phyloP scores from a whole-genome alignment of 2,113 vertebrate genomes.

The Excalfactoria chinensis region DNA sequence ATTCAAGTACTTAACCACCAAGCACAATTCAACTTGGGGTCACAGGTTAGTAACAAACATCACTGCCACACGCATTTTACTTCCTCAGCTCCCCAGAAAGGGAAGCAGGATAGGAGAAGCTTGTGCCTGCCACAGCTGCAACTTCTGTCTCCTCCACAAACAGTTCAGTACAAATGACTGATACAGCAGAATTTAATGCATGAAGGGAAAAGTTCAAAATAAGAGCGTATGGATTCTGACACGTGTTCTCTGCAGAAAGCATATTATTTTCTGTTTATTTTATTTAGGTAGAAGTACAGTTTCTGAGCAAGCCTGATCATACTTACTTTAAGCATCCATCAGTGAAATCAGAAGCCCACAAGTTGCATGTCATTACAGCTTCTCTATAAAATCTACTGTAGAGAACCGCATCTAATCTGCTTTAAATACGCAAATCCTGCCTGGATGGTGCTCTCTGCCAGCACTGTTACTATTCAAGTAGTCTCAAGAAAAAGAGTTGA shows the following conservation, averaged over 20 bases:
- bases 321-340: neutral
- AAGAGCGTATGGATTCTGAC: neutral
- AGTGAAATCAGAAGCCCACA: neutral
- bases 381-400: neutral
- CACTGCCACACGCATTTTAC: neutral
- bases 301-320: neutral
- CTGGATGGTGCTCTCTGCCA: neutral
- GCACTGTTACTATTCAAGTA: neutral
- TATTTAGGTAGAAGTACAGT: neutral
- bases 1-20: neutral
- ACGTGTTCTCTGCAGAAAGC: neutral
- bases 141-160: neutral
- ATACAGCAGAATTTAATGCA: neutral
- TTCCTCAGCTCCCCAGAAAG: neutral
- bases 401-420: neutral
- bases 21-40: neutral
- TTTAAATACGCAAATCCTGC: neutral
- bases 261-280: neutral
- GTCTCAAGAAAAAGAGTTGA: neutral
- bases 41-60: neutral
- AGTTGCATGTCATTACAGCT: neutral
- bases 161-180: neutral
- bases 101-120: neutral
- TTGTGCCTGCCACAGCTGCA: fast-evolving
- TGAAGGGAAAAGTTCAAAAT: neutral